Conservation (phyloP, 2,888 invertebrate species). For the Trachelus troglodyta region DNA sequence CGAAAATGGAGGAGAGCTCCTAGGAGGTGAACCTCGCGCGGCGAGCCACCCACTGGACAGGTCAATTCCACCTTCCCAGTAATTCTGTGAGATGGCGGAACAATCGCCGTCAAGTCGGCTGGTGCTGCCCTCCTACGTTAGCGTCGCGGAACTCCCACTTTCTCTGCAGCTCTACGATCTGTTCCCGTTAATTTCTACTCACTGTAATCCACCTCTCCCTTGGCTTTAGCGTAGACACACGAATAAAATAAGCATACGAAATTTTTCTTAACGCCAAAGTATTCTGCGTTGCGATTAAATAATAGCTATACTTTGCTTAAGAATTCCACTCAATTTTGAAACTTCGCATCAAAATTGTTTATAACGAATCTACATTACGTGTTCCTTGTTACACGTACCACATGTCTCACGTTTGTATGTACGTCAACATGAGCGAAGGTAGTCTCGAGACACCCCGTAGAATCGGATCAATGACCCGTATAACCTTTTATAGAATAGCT, state of each 20-base stretch:
- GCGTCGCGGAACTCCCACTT: constrained; percentile 4
- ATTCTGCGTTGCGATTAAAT: background rate
- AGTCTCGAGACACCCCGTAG: background rate
- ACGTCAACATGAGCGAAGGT: background rate
- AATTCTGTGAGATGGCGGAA: background rate
- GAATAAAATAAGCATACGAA: background rate
- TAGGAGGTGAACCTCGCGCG: constrained; percentile 11
- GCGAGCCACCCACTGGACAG: constrained; percentile 1
- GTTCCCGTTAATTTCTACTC: background rate
- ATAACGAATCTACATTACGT: background rate
- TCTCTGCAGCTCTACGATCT: background rate
- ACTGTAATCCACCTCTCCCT: background rate
- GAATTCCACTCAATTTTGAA: background rate
- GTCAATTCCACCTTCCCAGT: constrained; percentile 4
- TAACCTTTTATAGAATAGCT: background rate
- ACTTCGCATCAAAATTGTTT: background rate
- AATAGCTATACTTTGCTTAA: background rate
- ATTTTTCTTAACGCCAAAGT: background rate
- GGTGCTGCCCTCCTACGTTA: background rate
- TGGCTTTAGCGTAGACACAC: background rate
- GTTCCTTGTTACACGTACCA: background rate
- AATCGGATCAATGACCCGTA: background rate
- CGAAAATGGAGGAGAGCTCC: constrained; percentile 46
- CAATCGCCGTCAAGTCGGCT: background rate
- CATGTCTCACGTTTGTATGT: background rate